A percentile compares a stretch with the other conserved stretches of the same genome.
phyloP scores from a whole-genome alignment of 2,113 vertebrate genomes.

The Ochotona curzoniae region DNA sequence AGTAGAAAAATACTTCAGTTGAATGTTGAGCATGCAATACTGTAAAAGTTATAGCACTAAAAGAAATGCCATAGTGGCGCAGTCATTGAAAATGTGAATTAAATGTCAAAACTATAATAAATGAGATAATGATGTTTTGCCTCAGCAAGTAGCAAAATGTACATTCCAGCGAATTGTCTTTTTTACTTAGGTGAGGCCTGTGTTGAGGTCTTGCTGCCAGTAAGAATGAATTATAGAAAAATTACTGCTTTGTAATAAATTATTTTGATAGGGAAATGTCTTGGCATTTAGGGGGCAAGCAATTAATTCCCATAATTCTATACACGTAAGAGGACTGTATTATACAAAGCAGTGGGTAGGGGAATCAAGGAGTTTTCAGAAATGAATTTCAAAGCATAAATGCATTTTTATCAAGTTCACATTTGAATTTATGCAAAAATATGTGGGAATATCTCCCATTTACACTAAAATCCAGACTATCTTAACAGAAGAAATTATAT shows the following conservation, averaged over 20 bases:
- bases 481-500: no score
- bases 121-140: constrained; percentile 13
- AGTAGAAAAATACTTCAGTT: constrained; percentile 21
- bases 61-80: constrained; percentile 24
- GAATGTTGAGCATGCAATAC: background rate
- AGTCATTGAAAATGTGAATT: background rate
- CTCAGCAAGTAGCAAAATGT: constrained; percentile 8
- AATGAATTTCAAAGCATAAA: constrained; percentile 27
- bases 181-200: background rate
- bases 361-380: constrained; percentile 4
- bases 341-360: constrained; percentile 19
- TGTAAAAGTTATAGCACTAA: background rate
- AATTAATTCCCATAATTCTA: constrained; percentile 56
- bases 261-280: constrained; percentile 49
- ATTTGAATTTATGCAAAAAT: background rate
- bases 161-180: background rate
- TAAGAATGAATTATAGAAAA: constrained; percentile 35
- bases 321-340: constrained; percentile 31
- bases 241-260: constrained; percentile 43
- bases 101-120: constrained; percentile 46
- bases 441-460: background rate
- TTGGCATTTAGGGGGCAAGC: constrained; percentile 63
- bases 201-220: background rate
- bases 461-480: background rate
- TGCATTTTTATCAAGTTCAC: background rate